Base-by-base conservation (phyloP, 2,888 invertebrate species). In the Tetragnatha montana region DNA sequence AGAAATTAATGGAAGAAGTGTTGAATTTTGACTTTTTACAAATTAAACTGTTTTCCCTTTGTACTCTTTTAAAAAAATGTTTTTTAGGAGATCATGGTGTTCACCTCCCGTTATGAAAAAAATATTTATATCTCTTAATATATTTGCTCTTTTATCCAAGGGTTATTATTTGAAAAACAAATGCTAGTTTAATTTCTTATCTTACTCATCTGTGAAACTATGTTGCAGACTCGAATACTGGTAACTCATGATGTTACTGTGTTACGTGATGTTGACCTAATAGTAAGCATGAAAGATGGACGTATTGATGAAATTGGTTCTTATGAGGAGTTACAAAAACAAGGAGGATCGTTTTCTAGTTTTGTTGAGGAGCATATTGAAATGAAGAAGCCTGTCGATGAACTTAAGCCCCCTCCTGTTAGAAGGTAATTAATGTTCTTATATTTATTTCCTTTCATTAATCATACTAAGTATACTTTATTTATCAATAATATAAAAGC, bases 191-290 rank as follows among this genome's bases (percentile, higher is more conserved):
- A 10, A 12, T 74, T 35, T 21, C 1, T 6, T 4, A 22, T 94
- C 92, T 92, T 94, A 73, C 94, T 94, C n/a, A 91, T 93, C 82
- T 93, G 94, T 17, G 94, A 94, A 91, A 91, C 92, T 51, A 93
- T 95, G 10, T 91, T 89, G 2, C 92, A 94, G 93, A 94, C 94
- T 96, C 97, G 92, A 71, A 93, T 95, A 68, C 92, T 95, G 70
- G 94, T 95, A 21, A 95, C 95, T 0, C 94, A 95, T 91, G 94
- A 94, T 6, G 92, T 94, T 3, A 93, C 94, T 71, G 94, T 94
- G 92, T 92, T 94, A 68, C 94, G 94, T n/a, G 92, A 93, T 82
- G 93, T 94, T 12, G 94, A 94, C 91, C 91, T 92, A 49, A 94
- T 95, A 82, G 91, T 94, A 10, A 94, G 94, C 0, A 91, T 95